These are phyloP conservation scores for Eulemur mongoz DNA, from an alignment of 2,797 vertebrate species.

Conservation along the genomic window DNA sequence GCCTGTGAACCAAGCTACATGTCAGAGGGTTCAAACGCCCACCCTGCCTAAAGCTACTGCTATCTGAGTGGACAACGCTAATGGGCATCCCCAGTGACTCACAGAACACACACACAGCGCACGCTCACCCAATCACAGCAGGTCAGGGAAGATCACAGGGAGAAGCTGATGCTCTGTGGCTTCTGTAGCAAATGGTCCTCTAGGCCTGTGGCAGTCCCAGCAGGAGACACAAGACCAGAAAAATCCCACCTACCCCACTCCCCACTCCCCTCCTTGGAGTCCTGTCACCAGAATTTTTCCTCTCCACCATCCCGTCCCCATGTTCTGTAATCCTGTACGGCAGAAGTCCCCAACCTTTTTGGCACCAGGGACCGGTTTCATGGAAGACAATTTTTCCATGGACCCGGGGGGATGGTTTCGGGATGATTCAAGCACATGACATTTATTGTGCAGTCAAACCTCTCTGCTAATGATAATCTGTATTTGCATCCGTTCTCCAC, in stretches of 20 bases:
- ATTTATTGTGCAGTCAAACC: too few species aligned
- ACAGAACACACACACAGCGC: neutral
- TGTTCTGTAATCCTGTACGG: neutral
- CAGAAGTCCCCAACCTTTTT: too few species aligned
- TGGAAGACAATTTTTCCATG: too few species aligned
- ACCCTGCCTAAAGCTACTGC: neutral
- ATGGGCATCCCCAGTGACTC: neutral
- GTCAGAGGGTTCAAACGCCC: neutral
- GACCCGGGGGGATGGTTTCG: too few species aligned
- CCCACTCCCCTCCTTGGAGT: neutral
- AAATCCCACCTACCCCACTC: neutral
- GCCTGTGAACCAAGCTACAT: neutral
- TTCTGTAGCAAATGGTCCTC: slow-evolving; percentile 33
- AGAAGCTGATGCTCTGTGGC: neutral
- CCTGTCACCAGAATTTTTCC: neutral
- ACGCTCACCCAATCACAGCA: neutral
- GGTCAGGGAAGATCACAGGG: slow-evolving; percentile 34
- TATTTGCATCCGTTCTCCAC: too few species aligned
- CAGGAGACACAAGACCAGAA: neutral
- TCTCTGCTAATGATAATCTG: too few species aligned
- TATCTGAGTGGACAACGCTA: neutral
- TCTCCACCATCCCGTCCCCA: neutral
- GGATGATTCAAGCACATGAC: too few species aligned
- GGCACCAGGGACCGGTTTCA: too few species aligned
- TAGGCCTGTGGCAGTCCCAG: neutral